Evolutionary conservation across 1,140 invertebrate genomes (phyloP).

Genomic region (Heliconius congener): DNA sequence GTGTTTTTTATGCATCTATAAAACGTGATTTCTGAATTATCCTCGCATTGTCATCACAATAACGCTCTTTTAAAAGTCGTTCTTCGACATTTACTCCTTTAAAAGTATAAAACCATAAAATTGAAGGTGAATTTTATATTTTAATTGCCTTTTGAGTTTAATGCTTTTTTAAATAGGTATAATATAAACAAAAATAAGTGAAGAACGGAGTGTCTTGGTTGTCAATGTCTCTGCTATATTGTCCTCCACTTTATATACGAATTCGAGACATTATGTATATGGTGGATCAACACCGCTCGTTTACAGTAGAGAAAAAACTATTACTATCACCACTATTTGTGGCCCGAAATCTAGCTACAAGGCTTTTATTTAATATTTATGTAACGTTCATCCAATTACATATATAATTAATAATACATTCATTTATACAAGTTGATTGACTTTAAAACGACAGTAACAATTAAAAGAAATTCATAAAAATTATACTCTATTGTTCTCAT

Average conservation of each 20-base stretch:
- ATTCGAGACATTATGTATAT: no score
- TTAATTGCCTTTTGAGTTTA: background rate
- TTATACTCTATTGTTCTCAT: conserved; percentile 16
- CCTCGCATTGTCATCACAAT: conserved; percentile 12
- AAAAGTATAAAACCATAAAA: conserved; percentile 15
- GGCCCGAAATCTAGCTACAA: no score
- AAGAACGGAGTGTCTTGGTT: background rate
- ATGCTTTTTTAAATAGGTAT: background rate
- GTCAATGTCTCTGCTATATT: no score
- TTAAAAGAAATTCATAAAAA: conserved; percentile 21
- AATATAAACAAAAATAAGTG: background rate
- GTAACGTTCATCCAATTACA: background rate
- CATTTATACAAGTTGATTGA: background rate
- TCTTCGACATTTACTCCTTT: conserved; percentile 6
- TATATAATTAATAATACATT: background rate
- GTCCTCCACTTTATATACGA: no score
- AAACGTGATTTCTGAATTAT: conserved; percentile 32
- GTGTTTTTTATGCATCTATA: conserved; percentile 26
- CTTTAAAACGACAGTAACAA: conserved; percentile 14
- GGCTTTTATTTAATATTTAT: no score
- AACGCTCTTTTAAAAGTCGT: background rate
- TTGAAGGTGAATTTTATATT: conserved; percentile 15
- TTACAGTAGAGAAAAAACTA: no score
- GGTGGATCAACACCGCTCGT: no score
- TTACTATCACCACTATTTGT: no score